Base-by-base conservation (phyloP, 2,888 invertebrate species). In the Drosophila peninsularis region DNA sequence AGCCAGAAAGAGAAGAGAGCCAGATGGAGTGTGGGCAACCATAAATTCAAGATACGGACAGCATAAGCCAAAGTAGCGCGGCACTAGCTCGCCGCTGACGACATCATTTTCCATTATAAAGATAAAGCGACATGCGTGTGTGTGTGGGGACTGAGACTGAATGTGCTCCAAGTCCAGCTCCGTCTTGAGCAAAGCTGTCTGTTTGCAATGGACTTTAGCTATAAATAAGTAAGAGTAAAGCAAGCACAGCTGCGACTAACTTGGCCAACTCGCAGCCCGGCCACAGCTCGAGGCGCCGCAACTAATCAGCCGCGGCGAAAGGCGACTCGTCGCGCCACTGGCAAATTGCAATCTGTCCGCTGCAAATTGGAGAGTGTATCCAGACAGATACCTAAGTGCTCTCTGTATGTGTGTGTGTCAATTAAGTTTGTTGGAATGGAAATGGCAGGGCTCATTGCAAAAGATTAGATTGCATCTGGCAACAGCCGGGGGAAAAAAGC, bases 31-130 rank as follows among this genome's bases (percentile, higher is more conserved):
- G 32, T 60, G 62, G 32, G 56, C 47, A 14, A 50, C 72, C 65
- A 82, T 71, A 71, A 82, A 75, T 72, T 79, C 71, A 62, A 61
- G 57, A 52, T 24, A 45, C 52, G 62, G 73, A 72, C 72, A 76
- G 36, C 68, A 62, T 64, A 68, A 78, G 69, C 75, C 68, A 72
- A 63, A 71, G 47, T 47, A 53, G 30, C 14, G 24, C 61, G 63
- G 63, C 53, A 42, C 45, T 37, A 44, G 57, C 49, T 53, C 50
- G 52, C 68, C 41, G 57, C 55, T 52, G 34, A 50, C 71, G 58
- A 82, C 80, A 83, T 82, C 63, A 80, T 80, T 82, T 82, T 75
- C 78, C 64, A 82, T 82, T 82, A 84, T 49, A 77, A 64, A 62
- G 64, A 74, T 67, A 77, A 66, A 53, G 50, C 57, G 47, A 71